Conservation (phyloP, 1,140 invertebrate genomes). For the Heliconius nattereri region DNA sequence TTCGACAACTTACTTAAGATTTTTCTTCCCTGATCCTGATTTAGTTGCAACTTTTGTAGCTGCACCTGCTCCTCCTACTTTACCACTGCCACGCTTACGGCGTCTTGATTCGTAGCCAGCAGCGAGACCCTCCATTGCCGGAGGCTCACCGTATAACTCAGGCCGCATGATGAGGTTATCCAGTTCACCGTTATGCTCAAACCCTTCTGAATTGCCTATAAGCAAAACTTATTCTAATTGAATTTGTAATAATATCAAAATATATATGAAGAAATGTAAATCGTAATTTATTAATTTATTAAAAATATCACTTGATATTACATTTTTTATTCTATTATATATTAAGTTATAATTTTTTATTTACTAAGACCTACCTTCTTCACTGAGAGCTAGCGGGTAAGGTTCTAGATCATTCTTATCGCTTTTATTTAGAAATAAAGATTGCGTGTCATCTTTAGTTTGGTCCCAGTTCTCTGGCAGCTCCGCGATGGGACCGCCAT, state of each 20-base stretch:
- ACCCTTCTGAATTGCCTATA: slow-evolving; percentile 71
- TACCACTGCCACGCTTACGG: slow-evolving; percentile 72
- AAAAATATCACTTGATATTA: no score
- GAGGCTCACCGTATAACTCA: slow-evolving; percentile 77
- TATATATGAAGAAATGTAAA: no score
- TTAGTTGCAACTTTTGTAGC: slow-evolving; percentile 77
- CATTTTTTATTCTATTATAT: no score
- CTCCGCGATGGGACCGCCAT: slow-evolving; percentile 70
- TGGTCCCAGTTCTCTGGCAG: slow-evolving; percentile 80
- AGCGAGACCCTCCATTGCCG: slow-evolving; percentile 71
- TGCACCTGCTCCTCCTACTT: slow-evolving; percentile 72
- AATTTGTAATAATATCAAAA: no score
- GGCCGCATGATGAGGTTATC: slow-evolving; percentile 79
- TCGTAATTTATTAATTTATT: no score
- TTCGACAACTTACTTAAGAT: slow-evolving; percentile 57
- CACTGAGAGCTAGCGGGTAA: slow-evolving; percentile 79
- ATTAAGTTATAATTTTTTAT: no score
- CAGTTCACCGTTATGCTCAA: slow-evolving; percentile 72
- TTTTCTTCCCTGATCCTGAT: slow-evolving; percentile 73
- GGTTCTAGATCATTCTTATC: slow-evolving; percentile 81
- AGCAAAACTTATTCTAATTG: not conserved
- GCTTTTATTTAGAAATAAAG: slow-evolving; percentile 79
- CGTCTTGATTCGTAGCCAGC: slow-evolving; percentile 63
- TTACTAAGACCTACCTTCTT: slow-evolving; percentile 64
- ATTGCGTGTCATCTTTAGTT: slow-evolving; percentile 79